Percentiles rank a stretch among this genome's conserved stretches.
phyloP scores from a whole-genome alignment of 2,113 vertebrate species.

The Pituophis catenifer region DNA sequence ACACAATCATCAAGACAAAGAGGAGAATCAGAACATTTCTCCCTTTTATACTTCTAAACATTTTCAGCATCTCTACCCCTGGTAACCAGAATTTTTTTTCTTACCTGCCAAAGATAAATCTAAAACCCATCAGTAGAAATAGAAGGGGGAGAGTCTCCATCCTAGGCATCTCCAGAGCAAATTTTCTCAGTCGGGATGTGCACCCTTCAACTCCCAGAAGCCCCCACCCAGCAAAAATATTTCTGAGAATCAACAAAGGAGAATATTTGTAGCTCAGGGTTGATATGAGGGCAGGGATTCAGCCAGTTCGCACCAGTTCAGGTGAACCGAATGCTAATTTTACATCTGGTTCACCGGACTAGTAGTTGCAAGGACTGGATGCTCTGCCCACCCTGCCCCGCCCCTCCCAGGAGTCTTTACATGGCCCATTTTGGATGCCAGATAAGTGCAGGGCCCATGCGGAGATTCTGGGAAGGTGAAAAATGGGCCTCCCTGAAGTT shows the following conservation, averaged over 20 bases:
- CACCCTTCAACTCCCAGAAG: not conserved
- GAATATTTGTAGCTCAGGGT: not conserved
- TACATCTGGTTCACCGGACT: no score
- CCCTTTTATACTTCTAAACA: constrained; percentile 23
- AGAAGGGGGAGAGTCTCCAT: not conserved
- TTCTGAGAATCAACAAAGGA: not conserved
- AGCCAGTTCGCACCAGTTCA: no score
- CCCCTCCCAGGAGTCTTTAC: no score
- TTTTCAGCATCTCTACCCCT: not conserved
- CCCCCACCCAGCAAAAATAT: not conserved
- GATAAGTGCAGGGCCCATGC: no score
- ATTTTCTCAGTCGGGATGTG: not conserved
- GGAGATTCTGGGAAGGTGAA: no score
- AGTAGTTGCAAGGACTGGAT: no score
- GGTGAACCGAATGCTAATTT: no score
- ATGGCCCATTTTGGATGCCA: no score
- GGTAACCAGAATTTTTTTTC: not conserved
- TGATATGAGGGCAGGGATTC: not conserved
- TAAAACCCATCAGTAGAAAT: not conserved
- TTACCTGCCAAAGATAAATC: not conserved
- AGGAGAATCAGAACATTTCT: constrained; percentile 61
- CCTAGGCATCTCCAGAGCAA: not conserved
- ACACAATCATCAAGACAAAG: constrained; percentile 12
- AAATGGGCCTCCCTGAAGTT: no score
- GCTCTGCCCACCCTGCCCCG: no score